Evolutionary conservation across 2,888 invertebrate species (phyloP).

Genomic region (Thereva nobilitata): DNA sequence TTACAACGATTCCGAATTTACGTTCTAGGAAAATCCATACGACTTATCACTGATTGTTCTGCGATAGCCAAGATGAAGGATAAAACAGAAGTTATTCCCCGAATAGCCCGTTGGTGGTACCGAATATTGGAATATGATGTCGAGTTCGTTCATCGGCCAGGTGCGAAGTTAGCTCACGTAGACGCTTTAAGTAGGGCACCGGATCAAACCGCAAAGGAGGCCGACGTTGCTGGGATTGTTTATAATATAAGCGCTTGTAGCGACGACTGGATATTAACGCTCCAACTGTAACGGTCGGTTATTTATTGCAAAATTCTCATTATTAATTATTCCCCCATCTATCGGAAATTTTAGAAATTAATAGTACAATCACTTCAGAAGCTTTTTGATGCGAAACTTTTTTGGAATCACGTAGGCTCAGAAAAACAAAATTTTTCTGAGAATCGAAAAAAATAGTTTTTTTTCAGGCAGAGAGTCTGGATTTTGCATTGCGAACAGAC

Average conservation of each 20-base stretch:
- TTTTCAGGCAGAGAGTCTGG: no score
- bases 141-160: slow-evolving; percentile 37
- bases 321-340: no score
- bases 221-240: neutral
- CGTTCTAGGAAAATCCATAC: slow-evolving; percentile 15
- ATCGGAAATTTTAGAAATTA: no score
- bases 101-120: slow-evolving; percentile 21
- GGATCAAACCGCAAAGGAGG: slow-evolving; percentile 11
- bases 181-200: slow-evolving; percentile 39
- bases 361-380: no score
- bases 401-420: no score
- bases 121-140: slow-evolving; percentile 13
- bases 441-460: no score
- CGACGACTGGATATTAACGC: slow-evolving; percentile 8
- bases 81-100: slow-evolving; percentile 1
- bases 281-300: no score
- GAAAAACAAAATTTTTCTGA: no score
- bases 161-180: slow-evolving; percentile 39
- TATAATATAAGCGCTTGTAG: neutral
- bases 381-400: no score
- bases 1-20: slow-evolving; percentile 19
- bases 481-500: no score
- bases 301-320: no score
- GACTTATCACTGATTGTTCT: slow-evolving; percentile 19
- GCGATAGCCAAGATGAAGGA: neutral